Base-by-base conservation (phyloP, 2,888 invertebrate genomes). In the Cepaea hortensis region DNA sequence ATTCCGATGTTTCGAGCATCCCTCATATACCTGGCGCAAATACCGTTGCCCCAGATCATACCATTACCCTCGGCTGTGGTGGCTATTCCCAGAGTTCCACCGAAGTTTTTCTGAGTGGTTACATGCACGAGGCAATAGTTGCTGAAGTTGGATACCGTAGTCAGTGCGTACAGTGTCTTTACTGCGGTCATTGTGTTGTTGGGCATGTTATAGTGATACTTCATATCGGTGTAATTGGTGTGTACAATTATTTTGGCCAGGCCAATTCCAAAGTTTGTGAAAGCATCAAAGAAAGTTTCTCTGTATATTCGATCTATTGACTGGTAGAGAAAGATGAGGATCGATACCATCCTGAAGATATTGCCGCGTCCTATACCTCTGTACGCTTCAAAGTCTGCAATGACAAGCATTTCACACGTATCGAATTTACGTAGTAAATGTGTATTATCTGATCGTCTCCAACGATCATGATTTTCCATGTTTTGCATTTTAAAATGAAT, bases 341-440 rank as follows among this genome's bases (percentile, higher is more conserved):
- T 5, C n/a, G 68, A 18, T 13, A 80, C 18, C 0, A 73, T 35
- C 18, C 62, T 35, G 23, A 18, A 46, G 6, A 48, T 18, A 61
- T 50, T 73, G 61, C 48, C 20, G 50, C 68, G 9, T 15, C 85
- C 85, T 20, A 85, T 72, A 62, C 85, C 81, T 61, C 46, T 55
- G 62, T 48, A 85, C 0, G 80, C 23, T 6, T 61, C 62, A 23
- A 61, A 85, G 15, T 85, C 81, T 1, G 65, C 85, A 5, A 85
- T 70, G 46, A 55, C 85, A 3, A 81, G 46, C 20, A 85, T 72
- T 18, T 80, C 81, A n/a, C 85, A 85, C 13, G 85, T 70, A 61
- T 85, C 55, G 9, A 18, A 55, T 6, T 55, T 11, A 55, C 55
- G 55, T 35, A 35, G 35, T 35, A 35, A 35, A 9, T 55, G 6